Evolutionary conservation across 2,888 invertebrate species (phyloP), one percentile per base, ranked within the genome.

Genomic region (Cephonodes hylas): DNA sequence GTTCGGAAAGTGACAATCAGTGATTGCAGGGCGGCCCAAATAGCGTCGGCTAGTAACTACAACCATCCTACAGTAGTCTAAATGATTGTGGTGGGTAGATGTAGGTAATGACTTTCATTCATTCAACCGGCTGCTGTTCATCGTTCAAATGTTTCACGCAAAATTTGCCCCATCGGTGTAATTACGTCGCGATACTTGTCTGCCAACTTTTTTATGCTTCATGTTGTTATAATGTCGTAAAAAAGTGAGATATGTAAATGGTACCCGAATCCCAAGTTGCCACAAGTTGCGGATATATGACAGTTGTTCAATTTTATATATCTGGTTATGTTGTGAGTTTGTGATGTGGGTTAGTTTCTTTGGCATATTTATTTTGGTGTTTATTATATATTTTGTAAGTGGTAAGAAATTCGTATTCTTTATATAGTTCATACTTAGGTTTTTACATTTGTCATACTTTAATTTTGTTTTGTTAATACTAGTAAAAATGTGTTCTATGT

Each of bases 61-160:
- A n/a, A n/a, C n/a, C n/a, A n/a, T n/a, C n/a, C n/a, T n/a, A n/a
- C n/a, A n/a, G n/a, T n/a, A n/a, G n/a, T n/a, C n/a, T n/a, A n/a
- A n/a, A n/a, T n/a, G n/a, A n/a, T n/a, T n/a, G n/a, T n/a, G n/a
- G n/a, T n/a, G n/a, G n/a, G n/a, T n/a, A n/a, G n/a, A n/a, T n/a
- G n/a, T n/a, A n/a, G 13, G 13, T 45, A 13, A 72, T 74, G 77
- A 83, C 81, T 83, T 78, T 69, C 75, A 74, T 68, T 72, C 72
- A 75, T 77, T 74, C 73, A 65, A 66, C 66, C 72, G 76, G 76
- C 78, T 77, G 70, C 72, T 77, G 75, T 80, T 84, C 83, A 80
- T 81, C 77, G 76, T 78, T 78, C 69, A 77, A 84, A 79, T 72
- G 80, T 80, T 81, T 79, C 75, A 74, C 73, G 74, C 73, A 77